Evolutionary conservation across 1,140 invertebrate genomes (phyloP).

Genomic region (Mamestra configurata): DNA sequence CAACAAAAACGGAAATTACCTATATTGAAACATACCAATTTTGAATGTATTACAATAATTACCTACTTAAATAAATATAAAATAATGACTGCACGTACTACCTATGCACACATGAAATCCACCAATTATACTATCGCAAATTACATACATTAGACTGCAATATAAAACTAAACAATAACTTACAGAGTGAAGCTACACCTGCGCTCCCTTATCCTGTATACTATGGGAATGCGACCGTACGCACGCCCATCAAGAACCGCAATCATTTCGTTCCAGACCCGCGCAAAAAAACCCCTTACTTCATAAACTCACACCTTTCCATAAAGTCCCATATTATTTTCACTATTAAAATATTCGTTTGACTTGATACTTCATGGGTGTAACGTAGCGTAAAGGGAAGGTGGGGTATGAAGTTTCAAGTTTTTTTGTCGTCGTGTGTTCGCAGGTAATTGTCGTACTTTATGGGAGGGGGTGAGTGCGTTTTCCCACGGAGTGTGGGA

Average conservation of each 20-base stretch:
- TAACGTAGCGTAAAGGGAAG: constrained; percentile 75
- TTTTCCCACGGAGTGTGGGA: constrained; percentile 85
- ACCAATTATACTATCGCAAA: background rate
- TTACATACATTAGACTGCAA: background rate
- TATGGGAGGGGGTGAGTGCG: constrained; percentile 71
- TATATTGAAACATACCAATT: too few species aligned
- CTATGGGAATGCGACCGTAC: constrained; percentile 78
- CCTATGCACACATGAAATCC: background rate
- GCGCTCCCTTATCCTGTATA: constrained; percentile 70
- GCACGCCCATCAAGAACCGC: constrained; percentile 68
- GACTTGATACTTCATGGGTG: constrained; percentile 69
- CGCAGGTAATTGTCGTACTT: constrained; percentile 68
- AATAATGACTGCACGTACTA: background rate
- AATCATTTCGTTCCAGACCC: constrained; percentile 54
- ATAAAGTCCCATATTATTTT: constrained; percentile 70
- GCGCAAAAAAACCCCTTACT: constrained; percentile 66
- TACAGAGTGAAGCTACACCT: constrained; percentile 78
- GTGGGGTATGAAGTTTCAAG: constrained; percentile 64
- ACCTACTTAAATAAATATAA: background rate
- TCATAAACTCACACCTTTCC: constrained; percentile 69
- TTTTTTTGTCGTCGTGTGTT: constrained; percentile 68
- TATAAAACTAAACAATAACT: constrained; percentile 45
- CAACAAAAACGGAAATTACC: too few species aligned
- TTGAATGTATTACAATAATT: too few species aligned
- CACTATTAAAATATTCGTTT: constrained; percentile 56